A percentile compares a stretch with the other conserved stretches of the same genome.
phyloP scores from a whole-genome alignment of 2,113 vertebrate species.

The Rhinopomastus cyanomelas region DNA sequence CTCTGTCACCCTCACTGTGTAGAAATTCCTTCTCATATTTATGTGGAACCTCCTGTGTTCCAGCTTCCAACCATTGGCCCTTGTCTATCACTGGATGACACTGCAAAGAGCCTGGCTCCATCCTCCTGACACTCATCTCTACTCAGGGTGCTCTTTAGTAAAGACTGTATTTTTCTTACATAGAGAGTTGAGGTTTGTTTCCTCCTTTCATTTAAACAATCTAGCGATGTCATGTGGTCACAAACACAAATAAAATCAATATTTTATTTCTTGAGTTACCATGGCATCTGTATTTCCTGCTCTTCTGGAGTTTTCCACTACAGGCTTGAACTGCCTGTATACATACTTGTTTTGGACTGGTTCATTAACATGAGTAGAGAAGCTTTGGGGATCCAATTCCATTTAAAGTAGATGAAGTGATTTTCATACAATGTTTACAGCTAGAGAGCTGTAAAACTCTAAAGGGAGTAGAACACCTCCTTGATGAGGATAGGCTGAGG shows the following conservation, averaged over 20 bases:
- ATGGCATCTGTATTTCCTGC: background rate
- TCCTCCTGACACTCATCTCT: too few species aligned
- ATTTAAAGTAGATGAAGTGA: conserved; percentile 28
- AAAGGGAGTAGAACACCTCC: too few species aligned
- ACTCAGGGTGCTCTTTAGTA: too few species aligned
- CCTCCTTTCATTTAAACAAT: background rate
- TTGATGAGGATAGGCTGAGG: too few species aligned
- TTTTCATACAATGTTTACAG: conserved; percentile 30
- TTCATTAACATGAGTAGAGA: background rate
- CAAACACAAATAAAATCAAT: background rate
- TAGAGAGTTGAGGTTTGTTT: background rate
- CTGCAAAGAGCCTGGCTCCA: too few species aligned
- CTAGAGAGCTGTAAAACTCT: conserved; percentile 9
- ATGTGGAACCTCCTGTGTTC: too few species aligned
- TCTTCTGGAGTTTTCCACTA: background rate
- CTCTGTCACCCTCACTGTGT: too few species aligned
- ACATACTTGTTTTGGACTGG: background rate
- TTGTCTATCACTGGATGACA: too few species aligned
- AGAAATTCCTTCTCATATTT: too few species aligned
- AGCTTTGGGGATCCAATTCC: background rate
- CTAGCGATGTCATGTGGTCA: background rate
- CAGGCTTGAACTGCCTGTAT: background rate
- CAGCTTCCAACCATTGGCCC: too few species aligned
- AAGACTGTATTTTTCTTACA: background rate
- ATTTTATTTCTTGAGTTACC: background rate